phyloP scores from a whole-genome alignment of 2,113 vertebrate genomes.

The Neotragus pygmaeus region DNA sequence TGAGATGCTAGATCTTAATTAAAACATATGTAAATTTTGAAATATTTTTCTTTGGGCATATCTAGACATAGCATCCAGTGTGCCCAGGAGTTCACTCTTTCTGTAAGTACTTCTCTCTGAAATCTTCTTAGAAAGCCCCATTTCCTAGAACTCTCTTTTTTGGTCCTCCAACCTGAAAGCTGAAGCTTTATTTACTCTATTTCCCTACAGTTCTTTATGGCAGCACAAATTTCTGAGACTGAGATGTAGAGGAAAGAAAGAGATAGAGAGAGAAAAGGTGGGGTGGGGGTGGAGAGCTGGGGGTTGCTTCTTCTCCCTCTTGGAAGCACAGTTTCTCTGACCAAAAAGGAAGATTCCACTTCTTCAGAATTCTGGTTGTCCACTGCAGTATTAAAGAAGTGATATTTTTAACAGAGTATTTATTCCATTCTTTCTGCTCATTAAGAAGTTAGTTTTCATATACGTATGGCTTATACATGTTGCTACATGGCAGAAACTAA shows the following conservation, averaged over 20 bases:
- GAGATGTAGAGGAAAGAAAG: neutral
- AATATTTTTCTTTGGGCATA: neutral
- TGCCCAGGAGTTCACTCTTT: neutral
- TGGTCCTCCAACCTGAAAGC: neutral
- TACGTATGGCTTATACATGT: neutral
- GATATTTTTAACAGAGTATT: neutral
- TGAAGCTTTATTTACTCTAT: neutral
- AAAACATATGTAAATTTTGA: neutral
- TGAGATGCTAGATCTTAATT: neutral
- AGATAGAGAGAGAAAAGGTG: neutral
- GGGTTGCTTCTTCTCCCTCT: neutral
- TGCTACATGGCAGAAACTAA: neutral
- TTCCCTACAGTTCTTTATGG: rapidly evolving
- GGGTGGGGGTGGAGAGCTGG: rapidly evolving
- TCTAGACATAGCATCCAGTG: neutral
- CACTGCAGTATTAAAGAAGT: neutral
- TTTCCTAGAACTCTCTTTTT: neutral
- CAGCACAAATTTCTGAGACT: neutral
- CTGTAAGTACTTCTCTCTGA: neutral
- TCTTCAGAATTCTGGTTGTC: neutral
- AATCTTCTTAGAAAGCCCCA: neutral
- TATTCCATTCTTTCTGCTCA: neutral
- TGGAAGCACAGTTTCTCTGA: neutral
- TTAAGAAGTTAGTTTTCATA: neutral
- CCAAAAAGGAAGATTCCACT: neutral